Evolutionary conservation across 2,113 vertebrate species (phyloP).

Genomic region (Laterallus jamaicensis): DNA sequence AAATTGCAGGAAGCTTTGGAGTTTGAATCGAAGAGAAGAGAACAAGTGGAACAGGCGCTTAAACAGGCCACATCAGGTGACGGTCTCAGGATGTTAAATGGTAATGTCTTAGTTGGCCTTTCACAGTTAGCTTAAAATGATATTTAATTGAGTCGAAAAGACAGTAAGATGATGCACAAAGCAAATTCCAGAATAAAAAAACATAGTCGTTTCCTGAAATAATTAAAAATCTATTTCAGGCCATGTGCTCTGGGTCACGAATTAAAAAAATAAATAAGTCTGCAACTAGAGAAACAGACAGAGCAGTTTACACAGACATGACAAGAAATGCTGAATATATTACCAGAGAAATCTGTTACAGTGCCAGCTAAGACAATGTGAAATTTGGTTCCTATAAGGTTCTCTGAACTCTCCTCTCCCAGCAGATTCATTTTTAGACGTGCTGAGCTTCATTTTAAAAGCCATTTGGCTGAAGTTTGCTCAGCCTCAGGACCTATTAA

Average conservation of each 20-base stretch:
- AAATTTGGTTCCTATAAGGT: constrained; percentile 55
- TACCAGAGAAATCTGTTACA: constrained; percentile 56
- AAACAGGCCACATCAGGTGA: constrained; percentile 83
- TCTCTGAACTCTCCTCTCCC: constrained; percentile 61
- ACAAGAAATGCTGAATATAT: constrained; percentile 54
- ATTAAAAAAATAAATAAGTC: constrained; percentile 48
- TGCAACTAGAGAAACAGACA: constrained; percentile 27
- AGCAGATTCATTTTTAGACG: constrained; percentile 52
- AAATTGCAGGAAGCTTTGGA: constrained; percentile 92
- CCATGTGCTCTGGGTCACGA: constrained; percentile 23
- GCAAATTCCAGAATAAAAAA: constrained; percentile 13
- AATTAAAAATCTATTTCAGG: constrained; percentile 51
- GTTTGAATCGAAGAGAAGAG: constrained; percentile 87
- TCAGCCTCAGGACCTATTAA: constrained; percentile 30
- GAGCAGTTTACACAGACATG: constrained; percentile 28
- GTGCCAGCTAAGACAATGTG: constrained; percentile 65
- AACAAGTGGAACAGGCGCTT: constrained; percentile 88
- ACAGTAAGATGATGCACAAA: neutral
- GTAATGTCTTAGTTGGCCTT: constrained; percentile 70
- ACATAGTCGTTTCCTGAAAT: constrained; percentile 3
- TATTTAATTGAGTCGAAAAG: neutral
- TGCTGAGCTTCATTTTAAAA: constrained; percentile 51
- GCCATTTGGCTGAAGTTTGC: constrained; percentile 7
- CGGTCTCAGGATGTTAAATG: constrained; percentile 84
- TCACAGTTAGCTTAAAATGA: constrained; percentile 25